Conservation (phyloP, 2,797 vertebrate species). For the Syncerus caffer region DNA sequence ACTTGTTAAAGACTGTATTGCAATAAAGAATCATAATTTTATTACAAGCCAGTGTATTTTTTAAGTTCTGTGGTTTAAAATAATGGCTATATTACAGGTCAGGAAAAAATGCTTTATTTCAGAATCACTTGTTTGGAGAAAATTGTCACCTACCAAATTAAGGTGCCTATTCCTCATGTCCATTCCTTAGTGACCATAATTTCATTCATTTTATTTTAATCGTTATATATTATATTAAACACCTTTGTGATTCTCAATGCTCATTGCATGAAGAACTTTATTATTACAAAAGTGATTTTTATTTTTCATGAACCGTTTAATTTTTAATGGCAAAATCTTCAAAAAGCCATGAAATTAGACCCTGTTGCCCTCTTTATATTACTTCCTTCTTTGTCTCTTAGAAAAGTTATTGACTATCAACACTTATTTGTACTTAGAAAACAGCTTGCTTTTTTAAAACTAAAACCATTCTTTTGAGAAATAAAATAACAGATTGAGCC, state of each 20-base stretch:
- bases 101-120: conserved; percentile 17
- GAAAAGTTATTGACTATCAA: neutral
- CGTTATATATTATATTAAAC: neutral
- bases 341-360: neutral
- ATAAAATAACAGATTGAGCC: neutral
- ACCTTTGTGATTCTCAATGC: neutral
- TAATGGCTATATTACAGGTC: neutral
- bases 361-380: neutral
- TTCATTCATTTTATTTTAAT: neutral
- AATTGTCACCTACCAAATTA: neutral
- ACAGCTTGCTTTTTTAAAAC: neutral
- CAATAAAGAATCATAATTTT: neutral
- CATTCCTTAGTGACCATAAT: conserved; percentile 2
- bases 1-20: neutral
- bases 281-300: conserved; percentile 28
- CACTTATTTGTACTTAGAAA: neutral
- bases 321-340: neutral
- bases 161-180: neutral
- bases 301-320: neutral
- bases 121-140: conserved; percentile 9
- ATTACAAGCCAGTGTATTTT: neutral
- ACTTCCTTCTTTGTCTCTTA: neutral
- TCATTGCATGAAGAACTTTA: neutral
- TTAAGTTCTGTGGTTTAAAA: conserved; percentile 1
- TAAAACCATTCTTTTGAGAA: conserved; percentile 13